A percentile compares a stretch with the other conserved stretches of the same genome.
Evolutionary conservation across 1,140 invertebrate species (phyloP).

Genomic region (Drosophila bipectinata): DNA sequence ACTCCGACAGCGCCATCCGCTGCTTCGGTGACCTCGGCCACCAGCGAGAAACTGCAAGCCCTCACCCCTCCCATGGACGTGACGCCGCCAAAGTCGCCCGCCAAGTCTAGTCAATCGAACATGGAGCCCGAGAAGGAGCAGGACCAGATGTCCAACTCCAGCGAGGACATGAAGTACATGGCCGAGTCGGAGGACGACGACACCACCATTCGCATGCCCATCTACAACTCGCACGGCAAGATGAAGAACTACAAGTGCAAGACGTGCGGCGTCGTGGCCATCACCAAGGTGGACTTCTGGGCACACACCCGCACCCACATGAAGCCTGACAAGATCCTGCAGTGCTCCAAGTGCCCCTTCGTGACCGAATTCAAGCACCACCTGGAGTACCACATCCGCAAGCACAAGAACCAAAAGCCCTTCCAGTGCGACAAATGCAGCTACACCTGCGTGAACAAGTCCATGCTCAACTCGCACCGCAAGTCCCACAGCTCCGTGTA

Average conservation of each 20-base stretch:
- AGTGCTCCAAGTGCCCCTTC: conserved; percentile 96
- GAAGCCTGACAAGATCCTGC: conserved; percentile 95
- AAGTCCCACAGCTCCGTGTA: conserved; percentile 99
- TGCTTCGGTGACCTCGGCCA: conserved; percentile 14
- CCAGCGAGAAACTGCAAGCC: conserved; percentile 65
- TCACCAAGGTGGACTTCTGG: conserved; percentile 97
- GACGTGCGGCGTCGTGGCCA: conserved; percentile 93
- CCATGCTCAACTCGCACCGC: conserved; percentile 99
- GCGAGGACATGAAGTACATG: conserved; percentile 82
- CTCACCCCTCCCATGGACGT: conserved; percentile 82
- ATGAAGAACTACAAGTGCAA: conserved; percentile 96
- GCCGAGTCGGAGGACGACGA: conserved; percentile 87
- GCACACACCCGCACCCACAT: conserved; percentile 96
- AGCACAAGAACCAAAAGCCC: conserved; percentile 98
- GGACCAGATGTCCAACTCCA: conserved; percentile 85
- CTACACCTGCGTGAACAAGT: conserved; percentile 97
- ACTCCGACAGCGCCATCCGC: conserved; percentile 38
- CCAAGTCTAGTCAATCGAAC: conserved; percentile 85
- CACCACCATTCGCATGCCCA: conserved; percentile 87
- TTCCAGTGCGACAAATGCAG: conserved; percentile 97
- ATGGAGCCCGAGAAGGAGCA: conserved; percentile 75
- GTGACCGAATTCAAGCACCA: conserved; percentile 99
- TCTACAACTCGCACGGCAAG: conserved; percentile 92
- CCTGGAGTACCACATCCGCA: conserved; percentile 97
- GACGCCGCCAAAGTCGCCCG: conserved; percentile 86